These are phyloP conservation scores for Stenotaenia linearis DNA, from an alignment of 2,888 invertebrate species.

Conservation along the genomic window DNA sequence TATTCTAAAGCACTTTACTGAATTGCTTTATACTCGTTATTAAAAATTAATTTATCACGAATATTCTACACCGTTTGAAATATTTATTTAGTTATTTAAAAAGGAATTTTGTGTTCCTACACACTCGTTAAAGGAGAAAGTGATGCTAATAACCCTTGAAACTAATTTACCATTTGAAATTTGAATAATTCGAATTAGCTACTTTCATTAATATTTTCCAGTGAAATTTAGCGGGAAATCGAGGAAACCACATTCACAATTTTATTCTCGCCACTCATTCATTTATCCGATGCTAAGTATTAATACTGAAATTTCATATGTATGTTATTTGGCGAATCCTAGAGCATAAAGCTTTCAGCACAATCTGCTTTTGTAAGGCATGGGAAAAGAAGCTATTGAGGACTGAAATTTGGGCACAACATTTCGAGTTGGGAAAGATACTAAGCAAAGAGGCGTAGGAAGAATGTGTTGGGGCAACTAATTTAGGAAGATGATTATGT, in stretches of 20 bases:
- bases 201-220: conserved; percentile 2
- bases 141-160: neutral
- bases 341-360: neutral
- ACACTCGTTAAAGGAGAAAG: neutral
- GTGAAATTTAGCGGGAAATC: neutral
- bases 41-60: neutral
- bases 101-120: neutral
- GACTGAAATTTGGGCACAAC: neutral
- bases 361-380: neutral
- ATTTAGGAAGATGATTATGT: neutral
- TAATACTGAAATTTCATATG: neutral
- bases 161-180: neutral
- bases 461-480: neutral
- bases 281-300: neutral
- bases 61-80: neutral
- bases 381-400: neutral
- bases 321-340: neutral
- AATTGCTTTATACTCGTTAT: conserved; percentile 12
- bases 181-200: neutral
- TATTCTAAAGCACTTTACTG: conserved; percentile 19
- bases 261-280: neutral
- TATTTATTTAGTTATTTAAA: neutral
- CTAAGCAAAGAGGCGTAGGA: neutral
- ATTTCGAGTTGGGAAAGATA: neutral
- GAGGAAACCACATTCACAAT: neutral